Evolutionary conservation across 2,113 vertebrate species (phyloP).

Genomic region (Cyrtonyx montezumae): DNA sequence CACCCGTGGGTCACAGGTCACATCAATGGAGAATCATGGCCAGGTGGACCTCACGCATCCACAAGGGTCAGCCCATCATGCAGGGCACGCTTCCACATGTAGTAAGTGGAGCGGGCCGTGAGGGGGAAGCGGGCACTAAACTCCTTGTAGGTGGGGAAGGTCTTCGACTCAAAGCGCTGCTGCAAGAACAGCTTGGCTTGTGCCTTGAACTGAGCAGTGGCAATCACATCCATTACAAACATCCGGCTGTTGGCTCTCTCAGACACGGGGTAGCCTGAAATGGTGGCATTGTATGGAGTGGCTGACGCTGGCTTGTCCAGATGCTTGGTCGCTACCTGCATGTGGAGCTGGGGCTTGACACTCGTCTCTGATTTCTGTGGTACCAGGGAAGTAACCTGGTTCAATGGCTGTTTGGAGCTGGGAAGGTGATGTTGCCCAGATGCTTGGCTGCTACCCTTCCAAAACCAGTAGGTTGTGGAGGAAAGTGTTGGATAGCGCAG

Average conservation of each 20-base stretch:
- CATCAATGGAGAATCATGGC: neutral
- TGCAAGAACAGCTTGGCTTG: conserved; percentile 96
- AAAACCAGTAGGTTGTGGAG: conserved; percentile 88
- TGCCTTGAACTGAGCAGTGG: conserved; percentile 92
- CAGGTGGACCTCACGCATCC: conserved; percentile 76
- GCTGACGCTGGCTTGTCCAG: neutral
- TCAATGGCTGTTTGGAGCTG: neutral
- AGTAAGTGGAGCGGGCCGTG: conserved; percentile 94
- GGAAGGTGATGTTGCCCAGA: neutral
- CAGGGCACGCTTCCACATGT: conserved; percentile 97
- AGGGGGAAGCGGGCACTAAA: conserved; percentile 92
- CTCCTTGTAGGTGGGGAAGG: conserved; percentile 95
- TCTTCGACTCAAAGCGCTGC: conserved; percentile 91
- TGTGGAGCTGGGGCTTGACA: neutral
- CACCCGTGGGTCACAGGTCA: neutral
- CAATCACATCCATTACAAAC: conserved; percentile 89
- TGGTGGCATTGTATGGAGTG: neutral
- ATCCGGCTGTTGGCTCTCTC: conserved; percentile 74
- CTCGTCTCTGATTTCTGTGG: neutral
- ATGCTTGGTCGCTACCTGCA: neutral
- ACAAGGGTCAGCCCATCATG: conserved; percentile 91
- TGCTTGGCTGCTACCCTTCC: conserved; percentile 76
- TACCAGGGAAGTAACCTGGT: neutral
- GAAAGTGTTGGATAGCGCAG: conserved; percentile 88
- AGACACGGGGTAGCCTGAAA: conserved; percentile 33